Percentiles rank a stretch among this genome's conserved stretches.
Conservation (phyloP, 2,888 invertebrate species). For the Laothoe populi region DNA sequence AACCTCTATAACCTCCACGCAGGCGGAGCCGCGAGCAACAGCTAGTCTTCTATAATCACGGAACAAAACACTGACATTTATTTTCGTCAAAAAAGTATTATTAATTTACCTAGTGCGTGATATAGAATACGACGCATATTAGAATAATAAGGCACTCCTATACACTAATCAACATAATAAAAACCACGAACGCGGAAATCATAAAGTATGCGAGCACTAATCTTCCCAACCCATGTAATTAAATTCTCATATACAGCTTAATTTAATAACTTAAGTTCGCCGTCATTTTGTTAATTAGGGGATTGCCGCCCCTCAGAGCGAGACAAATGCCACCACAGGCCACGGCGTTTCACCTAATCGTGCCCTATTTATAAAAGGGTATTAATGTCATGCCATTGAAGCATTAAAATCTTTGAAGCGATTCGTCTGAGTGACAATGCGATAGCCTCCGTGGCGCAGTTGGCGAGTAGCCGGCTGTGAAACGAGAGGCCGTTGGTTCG, state of each 20-base stretch:
- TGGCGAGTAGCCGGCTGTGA: too few species aligned
- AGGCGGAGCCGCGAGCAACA: too few species aligned
- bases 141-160: too few species aligned
- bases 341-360: constrained; percentile 25
- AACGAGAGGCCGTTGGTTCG: too few species aligned
- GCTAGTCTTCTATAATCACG: too few species aligned
- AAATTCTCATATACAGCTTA: constrained; percentile 19
- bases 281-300: constrained; percentile 30
- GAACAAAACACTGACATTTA: too few species aligned
- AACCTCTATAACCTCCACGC: too few species aligned
- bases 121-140: too few species aligned
- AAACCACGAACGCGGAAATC: not conserved
- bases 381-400: constrained; percentile 36
- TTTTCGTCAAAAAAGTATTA: too few species aligned
- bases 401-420: constrained; percentile 38
- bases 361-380: constrained; percentile 32
- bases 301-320: constrained; percentile 13
- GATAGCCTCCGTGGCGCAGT: not conserved
- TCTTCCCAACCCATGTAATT: not conserved
- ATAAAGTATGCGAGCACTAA: not conserved
- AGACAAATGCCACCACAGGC: constrained; percentile 24
- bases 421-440: constrained; percentile 41
- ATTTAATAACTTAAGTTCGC: constrained; percentile 20
- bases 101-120: too few species aligned
- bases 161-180: too few species aligned